These are phyloP conservation scores for Ornithorhynchus anatinus DNA, from an alignment of 2,113 vertebrate genomes.

Conservation along the genomic window DNA sequence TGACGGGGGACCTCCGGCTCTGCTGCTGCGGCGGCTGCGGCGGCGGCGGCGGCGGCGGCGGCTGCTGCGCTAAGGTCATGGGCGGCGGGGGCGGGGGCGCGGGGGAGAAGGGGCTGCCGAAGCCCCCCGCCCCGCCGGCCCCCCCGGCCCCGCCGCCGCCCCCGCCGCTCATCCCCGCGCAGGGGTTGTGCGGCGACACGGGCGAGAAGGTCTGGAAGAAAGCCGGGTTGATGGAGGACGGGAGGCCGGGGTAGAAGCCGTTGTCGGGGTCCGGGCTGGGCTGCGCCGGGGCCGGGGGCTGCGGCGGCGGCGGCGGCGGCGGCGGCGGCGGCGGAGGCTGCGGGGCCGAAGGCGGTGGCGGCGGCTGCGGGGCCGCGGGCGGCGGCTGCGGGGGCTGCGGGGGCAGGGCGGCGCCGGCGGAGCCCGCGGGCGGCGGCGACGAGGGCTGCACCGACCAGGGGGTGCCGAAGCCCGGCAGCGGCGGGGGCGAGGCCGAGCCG, in stretches of 20 bases:
- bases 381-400: constrained; percentile 62
- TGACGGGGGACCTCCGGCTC: constrained; percentile 87
- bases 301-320: constrained; percentile 43
- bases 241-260: constrained; percentile 90
- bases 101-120: constrained; percentile 87
- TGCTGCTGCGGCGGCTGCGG: constrained; percentile 84
- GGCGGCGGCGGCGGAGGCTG: constrained; percentile 76
- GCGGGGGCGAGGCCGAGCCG: constrained; percentile 82
- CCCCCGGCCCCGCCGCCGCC: constrained; percentile 49
- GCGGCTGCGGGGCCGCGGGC: constrained; percentile 40
- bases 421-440: constrained; percentile 82
- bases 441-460: constrained; percentile 94
- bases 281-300: constrained; percentile 60
- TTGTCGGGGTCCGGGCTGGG: constrained; percentile 82
- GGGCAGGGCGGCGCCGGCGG: too few relatives aligned
- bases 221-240: constrained; percentile 91
- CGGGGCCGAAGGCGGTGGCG: constrained; percentile 71
- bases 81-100: constrained; percentile 69
- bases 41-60: constrained; percentile 71
- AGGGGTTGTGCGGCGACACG: constrained; percentile 83
- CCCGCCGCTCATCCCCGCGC: constrained; percentile 82
- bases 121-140: constrained; percentile 55
- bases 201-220: constrained; percentile 94
- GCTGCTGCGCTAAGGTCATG: constrained; percentile 85
- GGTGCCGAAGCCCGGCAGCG: constrained; percentile 88